These are phyloP conservation scores for Drosophila ohnishii DNA, from an alignment of 1,140 invertebrate species.

Conservation along the genomic window DNA sequence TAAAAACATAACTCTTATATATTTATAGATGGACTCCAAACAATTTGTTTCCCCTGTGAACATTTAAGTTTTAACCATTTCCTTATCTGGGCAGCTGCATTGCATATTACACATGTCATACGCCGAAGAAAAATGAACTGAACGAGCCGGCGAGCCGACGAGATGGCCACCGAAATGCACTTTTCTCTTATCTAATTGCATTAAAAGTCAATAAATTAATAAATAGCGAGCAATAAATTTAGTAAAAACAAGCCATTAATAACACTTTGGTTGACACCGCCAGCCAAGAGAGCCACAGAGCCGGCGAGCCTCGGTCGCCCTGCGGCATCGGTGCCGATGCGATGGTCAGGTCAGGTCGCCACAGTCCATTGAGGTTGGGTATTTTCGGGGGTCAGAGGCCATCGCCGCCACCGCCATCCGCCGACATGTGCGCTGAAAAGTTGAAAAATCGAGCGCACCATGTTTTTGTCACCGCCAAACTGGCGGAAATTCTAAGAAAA, in stretches of 20 bases:
- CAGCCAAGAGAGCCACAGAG: conserved; percentile 16
- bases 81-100: conserved; percentile 57
- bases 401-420: conserved; percentile 17
- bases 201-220: conserved; percentile 81
- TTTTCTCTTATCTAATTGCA: conserved; percentile 80
- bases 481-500: conserved; percentile 70
- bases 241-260: conserved; percentile 82
- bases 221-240: conserved; percentile 81
- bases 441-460: conserved; percentile 76
- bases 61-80: conserved; percentile 38
- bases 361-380: conserved; percentile 14
- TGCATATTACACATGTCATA: conserved; percentile 63
- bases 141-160: conserved; percentile 19
- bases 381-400: conserved; percentile 44
- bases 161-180: conserved; percentile 60
- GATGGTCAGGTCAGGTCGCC: conserved; percentile 60
- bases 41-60: conserved; percentile 5
- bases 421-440: conserved; percentile 54
- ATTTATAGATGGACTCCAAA: neutral
- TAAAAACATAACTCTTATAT: neutral
- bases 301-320: conserved; percentile 18
- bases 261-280: conserved; percentile 77
- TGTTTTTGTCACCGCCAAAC: conserved; percentile 75
- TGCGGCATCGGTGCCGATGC: conserved; percentile 25
- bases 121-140: conserved; percentile 60